These are phyloP conservation scores for Pomacea canaliculata DNA, from an alignment of 2,888 invertebrate species.

Conservation along the genomic window DNA sequence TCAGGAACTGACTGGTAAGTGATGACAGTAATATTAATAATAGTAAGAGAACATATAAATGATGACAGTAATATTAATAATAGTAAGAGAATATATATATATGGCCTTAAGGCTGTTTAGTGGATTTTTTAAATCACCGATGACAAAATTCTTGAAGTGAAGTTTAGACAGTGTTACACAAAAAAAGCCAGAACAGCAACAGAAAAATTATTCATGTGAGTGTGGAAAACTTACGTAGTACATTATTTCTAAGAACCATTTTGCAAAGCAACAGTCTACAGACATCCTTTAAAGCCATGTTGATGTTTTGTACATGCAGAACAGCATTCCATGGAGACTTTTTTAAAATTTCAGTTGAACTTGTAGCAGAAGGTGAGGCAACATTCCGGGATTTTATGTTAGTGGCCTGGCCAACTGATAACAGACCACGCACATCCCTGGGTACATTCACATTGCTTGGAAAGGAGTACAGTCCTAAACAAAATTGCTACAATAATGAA, in stretches of 20 bases:
- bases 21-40: not conserved
- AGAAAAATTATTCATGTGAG: too few species aligned
- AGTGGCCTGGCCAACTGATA: constrained; percentile 39
- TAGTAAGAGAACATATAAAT: constrained; percentile 20
- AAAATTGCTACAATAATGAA: constrained; percentile 21
- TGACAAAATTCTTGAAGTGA: too few species aligned
- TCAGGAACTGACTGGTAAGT: constrained; percentile 40
- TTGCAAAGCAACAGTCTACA: too few species aligned
- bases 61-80: not conserved
- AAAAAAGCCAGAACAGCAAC: too few species aligned
- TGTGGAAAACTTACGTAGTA: too few species aligned
- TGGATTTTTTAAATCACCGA: too few species aligned
- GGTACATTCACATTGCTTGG: constrained; percentile 19
- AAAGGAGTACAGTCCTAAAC: constrained; percentile 12
- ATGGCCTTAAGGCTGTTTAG: too few species aligned
- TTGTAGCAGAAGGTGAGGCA: constrained; percentile 35
- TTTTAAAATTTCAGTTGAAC: constrained; percentile 45
- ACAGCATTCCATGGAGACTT: not conserved
- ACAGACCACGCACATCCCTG: constrained; percentile 16
- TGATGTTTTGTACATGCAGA: too few species aligned
- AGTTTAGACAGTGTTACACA: too few species aligned
- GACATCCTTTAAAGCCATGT: too few species aligned
- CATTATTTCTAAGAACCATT: too few species aligned
- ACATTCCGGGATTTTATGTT: constrained; percentile 52
- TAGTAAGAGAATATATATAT: too few species aligned